A percentile compares a stretch with the other conserved stretches of the same genome.
Conservation (phyloP, 1,140 invertebrate genomes). For the Lepidurus couesii region DNA sequence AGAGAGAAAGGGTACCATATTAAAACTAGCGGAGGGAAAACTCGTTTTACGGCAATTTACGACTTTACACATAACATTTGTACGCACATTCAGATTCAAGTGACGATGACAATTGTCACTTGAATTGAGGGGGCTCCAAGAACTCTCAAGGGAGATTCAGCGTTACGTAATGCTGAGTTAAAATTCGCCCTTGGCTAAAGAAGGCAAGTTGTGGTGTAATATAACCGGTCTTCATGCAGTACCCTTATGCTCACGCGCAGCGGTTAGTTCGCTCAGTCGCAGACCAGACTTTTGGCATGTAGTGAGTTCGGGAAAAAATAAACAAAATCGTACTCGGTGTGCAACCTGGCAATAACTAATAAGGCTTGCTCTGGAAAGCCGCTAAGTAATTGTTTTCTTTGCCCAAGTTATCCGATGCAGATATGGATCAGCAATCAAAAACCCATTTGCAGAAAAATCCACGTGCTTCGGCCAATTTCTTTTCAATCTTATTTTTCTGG, state of each 20-base stretch:
- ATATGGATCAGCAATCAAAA: conserved; percentile 7
- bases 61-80: too few relatives aligned
- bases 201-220: background rate
- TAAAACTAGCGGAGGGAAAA: background rate
- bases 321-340: background rate
- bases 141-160: background rate
- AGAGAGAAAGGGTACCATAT: background rate
- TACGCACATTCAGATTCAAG: too few relatives aligned
- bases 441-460: conserved; percentile 20
- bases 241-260: conserved; percentile 15
- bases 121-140: too few relatives aligned
- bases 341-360: background rate
- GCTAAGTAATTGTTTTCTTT: background rate
- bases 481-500: conserved; percentile 26
- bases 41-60: too few relatives aligned
- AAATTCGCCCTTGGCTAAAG: background rate
- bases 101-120: too few relatives aligned
- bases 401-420: background rate
- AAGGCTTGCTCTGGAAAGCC: background rate
- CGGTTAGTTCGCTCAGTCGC: background rate
- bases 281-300: background rate
- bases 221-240: background rate
- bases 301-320: background rate
- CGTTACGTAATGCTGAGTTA: background rate
- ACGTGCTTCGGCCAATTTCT: background rate